phyloP scores from a whole-genome alignment of 2,888 invertebrate genomes.

The Platycheirus rosarum region DNA sequence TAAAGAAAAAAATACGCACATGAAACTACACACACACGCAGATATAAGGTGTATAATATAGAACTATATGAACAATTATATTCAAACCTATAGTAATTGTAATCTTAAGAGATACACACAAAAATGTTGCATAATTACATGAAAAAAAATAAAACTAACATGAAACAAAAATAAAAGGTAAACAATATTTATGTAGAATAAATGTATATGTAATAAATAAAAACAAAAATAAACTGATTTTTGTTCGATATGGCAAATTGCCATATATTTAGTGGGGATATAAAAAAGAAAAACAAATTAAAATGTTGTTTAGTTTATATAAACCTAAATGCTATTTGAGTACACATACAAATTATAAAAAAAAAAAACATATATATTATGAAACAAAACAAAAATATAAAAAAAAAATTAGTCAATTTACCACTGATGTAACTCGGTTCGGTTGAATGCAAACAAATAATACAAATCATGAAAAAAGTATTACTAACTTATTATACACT shows the following conservation, averaged over 20 bases:
- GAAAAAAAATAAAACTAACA: slow-evolving; percentile 42
- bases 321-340: slow-evolving; percentile 69
- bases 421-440: slow-evolving; percentile 73
- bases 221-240: slow-evolving; percentile 28
- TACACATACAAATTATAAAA: slow-evolving; percentile 69
- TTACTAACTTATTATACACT: slow-evolving; percentile 74
- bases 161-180: slow-evolving; percentile 57
- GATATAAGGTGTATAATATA: slow-evolving; percentile 69
- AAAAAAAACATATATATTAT: slow-evolving; percentile 59
- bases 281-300: slow-evolving; percentile 42
- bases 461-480: slow-evolving; percentile 78
- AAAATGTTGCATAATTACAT: slow-evolving; percentile 71
- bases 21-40: slow-evolving; percentile 55
- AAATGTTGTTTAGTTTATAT: slow-evolving; percentile 72
- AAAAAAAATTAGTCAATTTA: slow-evolving; percentile 72
- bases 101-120: slow-evolving; percentile 44
- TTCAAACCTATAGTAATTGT: slow-evolving; percentile 66
- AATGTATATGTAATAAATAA: slow-evolving; percentile 79
- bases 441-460: slow-evolving; percentile 74
- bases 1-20: slow-evolving; percentile 60
- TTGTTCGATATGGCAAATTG: slow-evolving; percentile 63
- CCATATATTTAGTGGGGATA: slow-evolving; percentile 67
- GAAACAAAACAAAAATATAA: slow-evolving; percentile 45
- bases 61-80: slow-evolving; percentile 71
- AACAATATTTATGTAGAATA: slow-evolving; percentile 73